Conservation (phyloP, 2,113 vertebrate genomes). For the Forbesichthys papilliferus region DNA sequence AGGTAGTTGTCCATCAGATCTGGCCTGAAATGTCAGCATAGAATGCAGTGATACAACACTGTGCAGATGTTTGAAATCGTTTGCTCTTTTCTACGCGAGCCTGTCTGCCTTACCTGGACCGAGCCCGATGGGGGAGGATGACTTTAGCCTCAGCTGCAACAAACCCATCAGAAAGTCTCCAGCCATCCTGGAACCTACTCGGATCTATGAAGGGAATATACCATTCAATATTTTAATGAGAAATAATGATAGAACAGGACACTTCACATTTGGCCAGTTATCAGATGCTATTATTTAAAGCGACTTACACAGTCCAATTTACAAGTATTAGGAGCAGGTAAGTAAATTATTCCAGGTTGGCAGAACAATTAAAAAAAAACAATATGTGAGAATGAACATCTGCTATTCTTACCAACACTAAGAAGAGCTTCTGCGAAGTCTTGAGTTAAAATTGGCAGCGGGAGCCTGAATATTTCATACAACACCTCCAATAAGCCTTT, state of each 20-base stretch:
- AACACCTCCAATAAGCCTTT: constrained; percentile 92
- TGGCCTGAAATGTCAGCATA: constrained; percentile 75
- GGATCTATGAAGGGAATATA: constrained; percentile 78
- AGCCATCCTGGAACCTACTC: constrained; percentile 92
- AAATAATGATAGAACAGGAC: no score
- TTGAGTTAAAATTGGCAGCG: constrained; percentile 89
- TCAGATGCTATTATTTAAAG: no score
- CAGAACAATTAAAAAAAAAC: neutral
- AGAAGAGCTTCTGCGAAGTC: constrained; percentile 94
- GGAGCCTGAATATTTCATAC: constrained; percentile 96
- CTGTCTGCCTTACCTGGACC: constrained; percentile 83
- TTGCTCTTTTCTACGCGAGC: neutral
- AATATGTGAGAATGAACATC: neutral
- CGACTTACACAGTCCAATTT: no score
- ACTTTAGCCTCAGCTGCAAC: constrained; percentile 97
- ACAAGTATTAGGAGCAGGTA: no score
- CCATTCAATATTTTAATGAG: no score
- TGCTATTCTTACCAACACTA: constrained; percentile 84
- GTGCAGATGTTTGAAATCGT: neutral
- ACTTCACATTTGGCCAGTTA: no score
- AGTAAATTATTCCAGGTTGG: no score
- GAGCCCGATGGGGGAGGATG: constrained; percentile 91
- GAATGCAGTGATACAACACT: neutral
- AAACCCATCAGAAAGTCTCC: constrained; percentile 97
- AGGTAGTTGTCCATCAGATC: constrained; percentile 99